Percentiles rank a stretch among this genome's conserved stretches.
Evolutionary conservation across 2,113 vertebrate species (phyloP).

Genomic region (Columba livia): DNA sequence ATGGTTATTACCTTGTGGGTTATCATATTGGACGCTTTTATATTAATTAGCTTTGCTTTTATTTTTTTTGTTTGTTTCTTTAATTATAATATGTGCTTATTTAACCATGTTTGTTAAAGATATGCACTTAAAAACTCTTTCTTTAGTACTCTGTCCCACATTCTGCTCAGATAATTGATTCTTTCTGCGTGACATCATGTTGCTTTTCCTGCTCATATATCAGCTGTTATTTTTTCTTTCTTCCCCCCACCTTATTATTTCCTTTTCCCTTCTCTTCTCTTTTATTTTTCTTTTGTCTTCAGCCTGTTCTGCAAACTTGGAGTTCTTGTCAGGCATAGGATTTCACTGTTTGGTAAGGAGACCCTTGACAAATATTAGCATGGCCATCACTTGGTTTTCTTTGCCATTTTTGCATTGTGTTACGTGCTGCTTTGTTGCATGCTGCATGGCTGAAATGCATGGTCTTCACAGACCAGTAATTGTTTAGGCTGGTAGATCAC

Average conservation of each 20-base stretch:
- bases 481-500: slow-evolving; percentile 11
- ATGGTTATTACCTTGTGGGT: slow-evolving; percentile 32
- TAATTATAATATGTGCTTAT: slow-evolving; percentile 79
- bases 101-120: slow-evolving; percentile 78
- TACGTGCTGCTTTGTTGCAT: slow-evolving; percentile 69
- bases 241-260: neutral
- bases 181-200: slow-evolving; percentile 79
- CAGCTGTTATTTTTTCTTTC: slow-evolving; percentile 77
- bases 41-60: slow-evolving; percentile 80
- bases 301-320: slow-evolving; percentile 99
- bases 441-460: slow-evolving; percentile 74
- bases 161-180: slow-evolving; percentile 74
- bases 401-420: slow-evolving; percentile 71
- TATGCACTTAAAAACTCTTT: slow-evolving; percentile 73
- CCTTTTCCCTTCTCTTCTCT: slow-evolving; percentile 63
- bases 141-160: slow-evolving; percentile 72
- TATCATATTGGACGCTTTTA: slow-evolving; percentile 68
- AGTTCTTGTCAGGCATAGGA: slow-evolving; percentile 99
- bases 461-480: slow-evolving; percentile 52
- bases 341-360: slow-evolving; percentile 98
- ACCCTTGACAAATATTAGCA: slow-evolving; percentile 76
- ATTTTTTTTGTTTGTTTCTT: slow-evolving; percentile 61
- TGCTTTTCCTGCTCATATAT: slow-evolving; percentile 81
- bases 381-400: slow-evolving; percentile 75
- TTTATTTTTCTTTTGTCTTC: slow-evolving; percentile 80